Percentiles rank a stretch among this genome's conserved stretches.
Evolutionary conservation across 2,797 vertebrate species (phyloP).

Genomic region (Lophius americanus): DNA sequence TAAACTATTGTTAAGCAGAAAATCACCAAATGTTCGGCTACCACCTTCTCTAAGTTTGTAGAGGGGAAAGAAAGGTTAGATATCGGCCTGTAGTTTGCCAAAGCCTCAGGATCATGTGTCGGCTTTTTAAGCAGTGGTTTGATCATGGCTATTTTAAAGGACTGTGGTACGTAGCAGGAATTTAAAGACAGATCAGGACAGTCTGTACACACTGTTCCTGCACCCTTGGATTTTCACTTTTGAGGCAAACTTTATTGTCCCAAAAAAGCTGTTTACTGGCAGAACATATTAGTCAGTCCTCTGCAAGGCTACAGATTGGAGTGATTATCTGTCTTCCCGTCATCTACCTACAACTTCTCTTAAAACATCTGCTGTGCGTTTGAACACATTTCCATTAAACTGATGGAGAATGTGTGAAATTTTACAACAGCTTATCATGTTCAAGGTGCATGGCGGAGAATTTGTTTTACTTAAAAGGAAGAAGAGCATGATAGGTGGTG

Average conservation of each 20-base stretch:
- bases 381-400: slow-evolving; percentile 10
- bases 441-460: slow-evolving; percentile 9
- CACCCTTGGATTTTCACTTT: slow-evolving; percentile 16
- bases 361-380: neutral
- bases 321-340: slow-evolving; percentile 24
- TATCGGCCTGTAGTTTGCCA: no score
- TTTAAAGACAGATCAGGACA: no score
- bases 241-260: slow-evolving; percentile 20
- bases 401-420: slow-evolving; percentile 53
- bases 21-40: no score
- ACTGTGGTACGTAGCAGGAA: no score
- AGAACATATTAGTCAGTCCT: slow-evolving; percentile 10
- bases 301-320: slow-evolving; percentile 21
- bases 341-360: slow-evolving; percentile 7
- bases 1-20: no score
- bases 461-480: neutral
- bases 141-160: no score
- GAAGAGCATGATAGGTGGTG: neutral
- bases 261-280: slow-evolving; percentile 18
- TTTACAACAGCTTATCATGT: slow-evolving; percentile 32
- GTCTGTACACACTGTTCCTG: neutral
- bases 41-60: no score
- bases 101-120: no score
- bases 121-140: no score
- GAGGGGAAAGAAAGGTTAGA: no score